Conservation (phyloP, 2,888 invertebrate species). For the Arenicola marina region DNA sequence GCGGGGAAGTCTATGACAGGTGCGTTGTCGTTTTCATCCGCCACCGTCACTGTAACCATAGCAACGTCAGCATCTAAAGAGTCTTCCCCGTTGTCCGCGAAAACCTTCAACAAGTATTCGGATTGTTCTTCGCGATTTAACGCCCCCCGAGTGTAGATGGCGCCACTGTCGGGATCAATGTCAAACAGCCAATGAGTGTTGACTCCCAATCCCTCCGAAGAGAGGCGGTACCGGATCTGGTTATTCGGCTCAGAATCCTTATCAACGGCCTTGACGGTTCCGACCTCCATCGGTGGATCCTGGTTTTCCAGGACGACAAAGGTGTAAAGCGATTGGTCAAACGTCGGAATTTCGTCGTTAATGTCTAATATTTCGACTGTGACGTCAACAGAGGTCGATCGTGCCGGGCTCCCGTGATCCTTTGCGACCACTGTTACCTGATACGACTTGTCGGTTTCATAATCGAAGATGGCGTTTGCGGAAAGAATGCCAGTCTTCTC, state of each 20-base stretch:
- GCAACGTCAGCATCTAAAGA: constrained; percentile 3
- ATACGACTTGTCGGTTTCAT: constrained; percentile 7
- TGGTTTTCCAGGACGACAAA: constrained; percentile 24
- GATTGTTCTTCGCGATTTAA: constrained; percentile 21
- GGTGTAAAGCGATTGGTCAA: constrained; percentile 13
- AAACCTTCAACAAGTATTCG: constrained; percentile 16
- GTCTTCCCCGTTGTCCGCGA: not conserved
- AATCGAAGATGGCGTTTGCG: constrained; percentile 17
- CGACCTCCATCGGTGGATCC: constrained; percentile 10
- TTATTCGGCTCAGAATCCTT: constrained; percentile 21
- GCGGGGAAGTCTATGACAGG: constrained; percentile 21
- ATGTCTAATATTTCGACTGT: constrained; percentile 42
- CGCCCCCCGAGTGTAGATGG: constrained; percentile 9
- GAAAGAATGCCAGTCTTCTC: constrained; percentile 14
- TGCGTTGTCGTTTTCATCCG: constrained; percentile 28
- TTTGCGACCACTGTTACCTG: constrained; percentile 43
- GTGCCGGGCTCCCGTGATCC: constrained; percentile 43
- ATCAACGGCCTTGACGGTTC: constrained; percentile 21
- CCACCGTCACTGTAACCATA: constrained; percentile 15
- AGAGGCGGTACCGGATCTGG: constrained; percentile 12
- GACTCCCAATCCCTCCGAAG: not conserved
- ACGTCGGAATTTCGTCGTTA: constrained; percentile 23
- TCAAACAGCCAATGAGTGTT: constrained; percentile 4
- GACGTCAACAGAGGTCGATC: constrained; percentile 39
- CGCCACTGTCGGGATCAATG: constrained; percentile 19